These are phyloP conservation scores for Corythaixoides concolor DNA, from an alignment of 2,113 vertebrate genomes.

Conservation along the genomic window DNA sequence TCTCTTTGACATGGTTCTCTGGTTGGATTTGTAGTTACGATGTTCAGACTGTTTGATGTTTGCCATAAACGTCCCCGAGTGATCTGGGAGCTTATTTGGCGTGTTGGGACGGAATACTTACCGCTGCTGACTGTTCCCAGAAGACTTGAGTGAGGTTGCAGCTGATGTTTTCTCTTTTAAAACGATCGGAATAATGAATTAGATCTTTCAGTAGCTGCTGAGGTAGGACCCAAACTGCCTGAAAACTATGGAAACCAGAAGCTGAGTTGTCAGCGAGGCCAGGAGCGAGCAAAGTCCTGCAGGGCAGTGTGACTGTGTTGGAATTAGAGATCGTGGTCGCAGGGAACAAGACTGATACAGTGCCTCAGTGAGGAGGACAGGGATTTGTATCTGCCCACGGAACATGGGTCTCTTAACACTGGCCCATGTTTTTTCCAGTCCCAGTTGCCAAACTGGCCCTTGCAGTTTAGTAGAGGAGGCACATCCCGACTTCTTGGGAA, in stretches of 20 bases:
- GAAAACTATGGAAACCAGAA: neutral
- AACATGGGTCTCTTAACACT: neutral
- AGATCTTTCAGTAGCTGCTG: neutral
- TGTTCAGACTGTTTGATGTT: neutral
- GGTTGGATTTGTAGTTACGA: neutral
- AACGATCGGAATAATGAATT: neutral
- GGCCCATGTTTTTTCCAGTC: neutral
- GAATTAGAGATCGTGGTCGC: neutral
- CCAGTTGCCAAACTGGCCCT: neutral
- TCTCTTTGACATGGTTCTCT: neutral
- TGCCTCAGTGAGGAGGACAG: neutral
- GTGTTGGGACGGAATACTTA: neutral
- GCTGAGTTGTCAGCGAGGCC: neutral
- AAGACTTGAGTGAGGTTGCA: neutral
- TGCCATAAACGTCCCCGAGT: accelerated
- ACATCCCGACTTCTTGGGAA: neutral
- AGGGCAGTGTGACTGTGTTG: neutral
- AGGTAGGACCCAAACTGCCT: neutral
- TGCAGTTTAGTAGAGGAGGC: neutral
- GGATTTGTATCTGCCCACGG: neutral
- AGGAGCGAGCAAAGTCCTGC: neutral
- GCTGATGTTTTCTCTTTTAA: neutral
- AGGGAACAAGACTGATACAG: neutral
- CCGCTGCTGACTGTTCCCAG: neutral
- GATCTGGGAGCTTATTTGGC: neutral